Base-by-base conservation (phyloP, 2,797 vertebrate genomes). In the Potorous gilbertii region DNA sequence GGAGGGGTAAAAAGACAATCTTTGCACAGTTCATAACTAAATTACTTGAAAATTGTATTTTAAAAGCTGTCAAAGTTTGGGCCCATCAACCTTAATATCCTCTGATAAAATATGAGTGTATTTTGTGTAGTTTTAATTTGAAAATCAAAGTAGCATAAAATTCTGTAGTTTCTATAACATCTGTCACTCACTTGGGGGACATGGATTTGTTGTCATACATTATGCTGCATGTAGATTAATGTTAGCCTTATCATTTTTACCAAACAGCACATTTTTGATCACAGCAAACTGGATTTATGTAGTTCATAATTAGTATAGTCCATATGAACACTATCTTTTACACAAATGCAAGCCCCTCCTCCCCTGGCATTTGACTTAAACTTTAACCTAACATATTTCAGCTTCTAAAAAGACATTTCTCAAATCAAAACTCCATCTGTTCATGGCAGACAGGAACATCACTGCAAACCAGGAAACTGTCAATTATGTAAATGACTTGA, bases 401-500 rank as follows among this genome's bases (percentile, higher is more conserved):
- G 94, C 52, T 93, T 95, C 97, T 94, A 96, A 52, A 93, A 91
- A 56, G 95, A 92, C 95, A 96, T 62, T 95, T 93, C 54, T 97
- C 96, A 97, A 62, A 96, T 90, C 1, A 29, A 0, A 96, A 93
- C 16, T 97, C 95, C 96, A 97, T 96, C 95, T 98, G 97, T 95
- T 98, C 98, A 96, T 93, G 91, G 66, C 92, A 97, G 92, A 54
- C 56, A 96, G 92, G 56, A 97, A 94, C 89, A 96, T 87, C 55
- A 34, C 52, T 95, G 2, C 56, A 55, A 3, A 90, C 29, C 1
- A 95, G 27, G 94, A 97, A 97, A 74, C 55, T 97, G 96, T 46
- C 94, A 98, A 91, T 97, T 97, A 93, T 98, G 96, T 92, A 96
- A 98, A 98, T 93, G n/a, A 96, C 95, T 96, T 94, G 96, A 97